phyloP scores from a whole-genome alignment of 2,888 invertebrate genomes.

The Machimus rusticus region DNA sequence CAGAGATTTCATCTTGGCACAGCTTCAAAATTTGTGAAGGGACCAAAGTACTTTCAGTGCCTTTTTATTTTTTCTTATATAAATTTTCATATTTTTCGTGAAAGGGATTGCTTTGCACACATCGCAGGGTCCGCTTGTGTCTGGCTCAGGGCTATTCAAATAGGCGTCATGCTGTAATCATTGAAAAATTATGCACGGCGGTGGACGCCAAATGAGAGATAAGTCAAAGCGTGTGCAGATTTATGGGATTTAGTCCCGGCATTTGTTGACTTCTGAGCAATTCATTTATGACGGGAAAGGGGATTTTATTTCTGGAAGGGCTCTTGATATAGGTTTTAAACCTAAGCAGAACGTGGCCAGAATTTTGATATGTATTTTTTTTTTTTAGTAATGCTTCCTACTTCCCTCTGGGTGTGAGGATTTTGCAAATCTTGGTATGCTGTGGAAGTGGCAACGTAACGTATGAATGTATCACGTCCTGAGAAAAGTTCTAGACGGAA shows the following conservation, averaged over 20 bases:
- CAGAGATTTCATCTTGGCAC: not conserved
- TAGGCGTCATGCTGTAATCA: not conserved
- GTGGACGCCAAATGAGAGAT: not conserved
- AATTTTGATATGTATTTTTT: not conserved
- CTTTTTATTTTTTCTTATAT: not conserved
- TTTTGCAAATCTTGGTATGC: not conserved
- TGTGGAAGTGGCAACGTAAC: not conserved
- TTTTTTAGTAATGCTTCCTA: not conserved
- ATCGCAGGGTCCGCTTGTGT: not conserved
- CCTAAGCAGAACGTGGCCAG: not conserved
- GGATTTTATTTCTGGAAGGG: not conserved
- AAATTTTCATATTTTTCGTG: not conserved
- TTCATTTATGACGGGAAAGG: not conserved
- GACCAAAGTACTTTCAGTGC: not conserved
- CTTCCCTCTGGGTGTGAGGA: not conserved
- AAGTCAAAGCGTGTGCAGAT: not conserved
- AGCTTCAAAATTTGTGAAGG: not conserved
- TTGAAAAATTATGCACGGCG: not conserved
- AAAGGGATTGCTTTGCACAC: not conserved
- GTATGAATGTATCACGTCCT: not conserved
- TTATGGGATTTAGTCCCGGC: not conserved
- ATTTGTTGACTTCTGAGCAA: not conserved
- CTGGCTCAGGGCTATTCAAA: not conserved
- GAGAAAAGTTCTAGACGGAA: not conserved
- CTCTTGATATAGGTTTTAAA: not conserved